A percentile compares a stretch with the other conserved stretches of the same genome.
phyloP scores from a whole-genome alignment of 2,113 vertebrate species.

The Aepyceros melampus region DNA sequence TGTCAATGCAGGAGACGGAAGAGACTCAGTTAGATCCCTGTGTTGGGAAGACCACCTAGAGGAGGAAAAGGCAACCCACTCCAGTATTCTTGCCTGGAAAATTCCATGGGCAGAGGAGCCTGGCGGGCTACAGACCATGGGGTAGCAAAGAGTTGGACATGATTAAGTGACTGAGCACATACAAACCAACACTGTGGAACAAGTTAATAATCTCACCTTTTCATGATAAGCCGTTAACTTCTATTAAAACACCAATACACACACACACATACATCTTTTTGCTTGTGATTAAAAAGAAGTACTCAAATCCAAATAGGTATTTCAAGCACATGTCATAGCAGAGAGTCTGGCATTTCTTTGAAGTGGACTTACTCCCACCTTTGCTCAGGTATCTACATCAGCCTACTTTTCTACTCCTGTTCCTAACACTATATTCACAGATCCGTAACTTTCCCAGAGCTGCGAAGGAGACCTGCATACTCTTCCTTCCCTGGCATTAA shows the following conservation, averaged over 20 bases:
- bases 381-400: background rate
- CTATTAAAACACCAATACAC: background rate
- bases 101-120: background rate
- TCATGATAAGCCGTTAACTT: background rate
- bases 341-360: background rate
- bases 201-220: background rate
- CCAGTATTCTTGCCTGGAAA: background rate
- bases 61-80: background rate
- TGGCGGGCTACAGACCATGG: background rate
- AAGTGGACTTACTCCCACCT: background rate
- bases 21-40: background rate
- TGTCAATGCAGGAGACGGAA: background rate
- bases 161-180: background rate
- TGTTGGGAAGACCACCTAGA: background rate
- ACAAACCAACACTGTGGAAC: background rate
- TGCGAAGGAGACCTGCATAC: background rate
- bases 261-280: background rate
- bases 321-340: background rate
- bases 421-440: background rate
- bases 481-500: background rate
- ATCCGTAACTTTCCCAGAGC: background rate
- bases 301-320: background rate
- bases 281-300: background rate
- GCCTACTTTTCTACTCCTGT: background rate
- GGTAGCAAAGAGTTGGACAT: background rate